phyloP scores from a whole-genome alignment of 2,113 vertebrate genomes.

The sheep (Ovis aries) region ARS-UI_Ramb_v3.0 NC_056068.1:47806501-47807000 shows the following conservation, averaged over 20 bases:
- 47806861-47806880: background rate
- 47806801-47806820: background rate
- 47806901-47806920: background rate
- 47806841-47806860: background rate
- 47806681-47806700: background rate
- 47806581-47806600: background rate
- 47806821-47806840: background rate
- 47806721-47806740: background rate
- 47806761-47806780: background rate
- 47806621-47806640: background rate
- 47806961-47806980: background rate
- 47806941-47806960: background rate
- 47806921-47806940: background rate
- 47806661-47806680: background rate
- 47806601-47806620: background rate
- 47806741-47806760: background rate
- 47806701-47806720: background rate
- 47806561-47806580: background rate
- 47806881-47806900: background rate
- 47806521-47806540: background rate
- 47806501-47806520: background rate
- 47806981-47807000: background rate
- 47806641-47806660: background rate
- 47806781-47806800: background rate
- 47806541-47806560: background rate